Conservation (phyloP, 2,888 invertebrate species). For the Eilema caniola region DNA sequence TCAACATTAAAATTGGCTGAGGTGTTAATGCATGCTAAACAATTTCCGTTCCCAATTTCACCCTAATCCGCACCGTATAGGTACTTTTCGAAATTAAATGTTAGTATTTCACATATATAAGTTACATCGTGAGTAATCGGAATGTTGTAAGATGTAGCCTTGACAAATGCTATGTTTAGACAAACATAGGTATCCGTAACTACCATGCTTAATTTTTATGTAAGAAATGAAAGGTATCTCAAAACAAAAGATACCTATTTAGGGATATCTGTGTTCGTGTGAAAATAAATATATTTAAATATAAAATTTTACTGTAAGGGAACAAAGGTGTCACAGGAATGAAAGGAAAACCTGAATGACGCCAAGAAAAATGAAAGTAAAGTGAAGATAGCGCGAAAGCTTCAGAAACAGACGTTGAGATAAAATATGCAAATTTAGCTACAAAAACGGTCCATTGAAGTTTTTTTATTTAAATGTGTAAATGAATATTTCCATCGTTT, state of each 20-base stretch:
- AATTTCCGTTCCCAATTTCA: no score
- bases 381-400: conserved; percentile 28
- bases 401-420: conserved; percentile 26
- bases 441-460: conserved; percentile 3
- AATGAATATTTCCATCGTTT: background rate
- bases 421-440: conserved; percentile 25
- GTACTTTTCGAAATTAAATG: no score
- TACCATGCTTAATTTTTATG: background rate
- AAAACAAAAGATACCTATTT: background rate
- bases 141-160: background rate
- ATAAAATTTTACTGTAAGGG: conserved; percentile 22
- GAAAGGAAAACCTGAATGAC: conserved; percentile 31
- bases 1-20: background rate
- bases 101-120: no score
- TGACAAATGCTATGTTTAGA: background rate
- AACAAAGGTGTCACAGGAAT: conserved; percentile 20
- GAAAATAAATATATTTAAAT: conserved; percentile 1
- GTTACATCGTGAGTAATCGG: background rate
- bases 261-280: background rate
- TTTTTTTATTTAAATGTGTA: background rate
- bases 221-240: background rate
- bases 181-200: background rate
- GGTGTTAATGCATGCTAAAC: background rate
- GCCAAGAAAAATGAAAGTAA: conserved; percentile 36
- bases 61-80: no score